These are phyloP conservation scores for Dendroctonus ponderosae DNA, from an alignment of 1,140 invertebrate species.

Conservation along the genomic window DNA sequence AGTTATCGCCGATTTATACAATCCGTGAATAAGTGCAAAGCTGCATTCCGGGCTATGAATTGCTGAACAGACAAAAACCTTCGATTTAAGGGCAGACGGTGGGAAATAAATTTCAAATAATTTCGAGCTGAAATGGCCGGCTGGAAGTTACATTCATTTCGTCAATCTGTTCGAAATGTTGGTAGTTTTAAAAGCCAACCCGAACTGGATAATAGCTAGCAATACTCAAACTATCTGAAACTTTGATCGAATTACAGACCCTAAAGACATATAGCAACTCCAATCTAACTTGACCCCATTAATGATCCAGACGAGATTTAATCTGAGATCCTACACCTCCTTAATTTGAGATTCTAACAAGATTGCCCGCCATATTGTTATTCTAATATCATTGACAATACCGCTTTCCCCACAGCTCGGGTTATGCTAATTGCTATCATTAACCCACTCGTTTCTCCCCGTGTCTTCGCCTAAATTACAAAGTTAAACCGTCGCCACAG, in stretches of 20 bases:
- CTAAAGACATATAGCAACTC: too few species aligned
- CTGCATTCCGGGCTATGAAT: background rate
- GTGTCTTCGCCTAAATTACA: constrained; percentile 9
- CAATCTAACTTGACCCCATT: constrained; percentile 1
- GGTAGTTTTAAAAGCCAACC: background rate
- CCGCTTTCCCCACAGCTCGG: constrained; percentile 3
- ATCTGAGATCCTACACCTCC: constrained; percentile 5
- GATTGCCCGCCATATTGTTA: constrained; percentile 6
- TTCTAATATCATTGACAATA: constrained; percentile 3
- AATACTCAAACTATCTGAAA: too few species aligned
- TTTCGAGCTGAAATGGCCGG: too few species aligned
- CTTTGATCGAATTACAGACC: too few species aligned
- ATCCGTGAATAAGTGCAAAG: constrained; percentile 4
- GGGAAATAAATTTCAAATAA: too few species aligned
- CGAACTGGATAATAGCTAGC: background rate
- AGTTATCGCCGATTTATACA: constrained; percentile 6
- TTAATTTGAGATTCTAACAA: constrained; percentile 2
- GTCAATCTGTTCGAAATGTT: background rate
- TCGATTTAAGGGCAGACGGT: background rate
- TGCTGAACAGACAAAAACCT: background rate
- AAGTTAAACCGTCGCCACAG: constrained; percentile 5
- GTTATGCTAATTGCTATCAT: constrained; percentile 16
- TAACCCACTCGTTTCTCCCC: constrained; percentile 7
- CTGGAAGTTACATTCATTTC: too few species aligned
- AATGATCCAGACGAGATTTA: constrained; percentile 5